Percentiles rank a stretch among this genome's conserved stretches.
These are phyloP conservation scores for Mormyrops attenuatus DNA, from an alignment of 2,797 vertebrate genomes.

Conservation along the genomic window DNA sequence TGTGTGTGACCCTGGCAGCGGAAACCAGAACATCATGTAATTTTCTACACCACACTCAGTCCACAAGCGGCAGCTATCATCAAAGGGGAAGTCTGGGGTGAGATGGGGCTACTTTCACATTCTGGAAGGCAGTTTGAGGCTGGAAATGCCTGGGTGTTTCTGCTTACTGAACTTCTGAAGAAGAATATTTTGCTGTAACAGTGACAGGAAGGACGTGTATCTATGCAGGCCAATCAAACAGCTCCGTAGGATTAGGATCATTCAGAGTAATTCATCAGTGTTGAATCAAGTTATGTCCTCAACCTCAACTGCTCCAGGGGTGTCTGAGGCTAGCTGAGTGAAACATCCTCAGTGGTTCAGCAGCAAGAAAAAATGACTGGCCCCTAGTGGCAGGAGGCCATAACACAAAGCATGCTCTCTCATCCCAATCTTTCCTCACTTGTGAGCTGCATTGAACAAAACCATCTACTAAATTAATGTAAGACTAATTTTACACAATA, in stretches of 20 bases:
- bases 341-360: neutral
- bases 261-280: neutral
- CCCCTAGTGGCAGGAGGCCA: neutral
- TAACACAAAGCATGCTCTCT: neutral
- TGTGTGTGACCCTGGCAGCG: conserved; percentile 14
- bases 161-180: neutral
- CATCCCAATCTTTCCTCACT: neutral
- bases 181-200: neutral
- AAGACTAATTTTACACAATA: neutral
- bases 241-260: neutral
- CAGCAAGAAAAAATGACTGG: neutral
- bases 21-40: conserved; percentile 17
- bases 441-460: neutral
- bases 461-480: neutral
- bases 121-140: neutral
- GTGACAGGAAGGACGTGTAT: neutral
- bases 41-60: conserved; percentile 13
- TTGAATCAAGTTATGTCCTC: neutral
- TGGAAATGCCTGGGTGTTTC: neutral
- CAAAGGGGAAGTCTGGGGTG: conserved; percentile 7
- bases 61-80: conserved; percentile 23
- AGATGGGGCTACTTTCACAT: neutral
- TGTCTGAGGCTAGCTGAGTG: neutral
- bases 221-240: neutral
- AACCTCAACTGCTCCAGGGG: neutral